phyloP scores from a whole-genome alignment of 2,888 invertebrate genomes.

The Volucella zonaria region DNA sequence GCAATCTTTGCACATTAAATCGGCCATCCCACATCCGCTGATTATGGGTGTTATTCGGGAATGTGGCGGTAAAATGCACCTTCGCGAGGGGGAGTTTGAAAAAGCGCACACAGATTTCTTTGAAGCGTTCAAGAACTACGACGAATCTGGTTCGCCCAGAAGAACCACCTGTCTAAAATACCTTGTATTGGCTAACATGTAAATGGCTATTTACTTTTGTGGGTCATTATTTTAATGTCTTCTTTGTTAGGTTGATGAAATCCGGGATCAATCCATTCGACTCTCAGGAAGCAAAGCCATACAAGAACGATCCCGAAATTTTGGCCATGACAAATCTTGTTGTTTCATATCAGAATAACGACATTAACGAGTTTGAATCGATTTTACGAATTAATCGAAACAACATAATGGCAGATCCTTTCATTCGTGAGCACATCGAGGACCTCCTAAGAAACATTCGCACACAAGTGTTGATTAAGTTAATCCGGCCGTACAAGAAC shows the following conservation, averaged over 20 bases:
- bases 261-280: constrained; percentile 99
- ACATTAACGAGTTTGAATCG: constrained; percentile 98
- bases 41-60: constrained; percentile 99
- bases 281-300: constrained; percentile 99
- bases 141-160: constrained; percentile 98
- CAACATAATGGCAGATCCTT: constrained; percentile 99
- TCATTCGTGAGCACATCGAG: constrained; percentile 99
- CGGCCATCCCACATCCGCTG: constrained; percentile 99
- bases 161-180: constrained; percentile 99
- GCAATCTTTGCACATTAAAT: constrained; percentile 98
- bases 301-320: constrained; percentile 99
- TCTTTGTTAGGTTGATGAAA: constrained; percentile 93
- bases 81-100: constrained; percentile 98
- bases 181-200: constrained; percentile 99
- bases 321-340: constrained; percentile 99
- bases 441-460: constrained; percentile 97
- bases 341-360: constrained; percentile 98
- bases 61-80: constrained; percentile 99
- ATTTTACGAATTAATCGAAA: constrained; percentile 96
- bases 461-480: constrained; percentile 97
- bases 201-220: constrained; percentile 82
- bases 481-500: constrained; percentile 98
- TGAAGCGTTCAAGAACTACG: constrained; percentile 99
- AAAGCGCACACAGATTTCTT: constrained; percentile 99
- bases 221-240: background rate